Evolutionary conservation across 2,113 vertebrate genomes (phyloP).

Genomic region (Pontoporia blainvillei): DNA sequence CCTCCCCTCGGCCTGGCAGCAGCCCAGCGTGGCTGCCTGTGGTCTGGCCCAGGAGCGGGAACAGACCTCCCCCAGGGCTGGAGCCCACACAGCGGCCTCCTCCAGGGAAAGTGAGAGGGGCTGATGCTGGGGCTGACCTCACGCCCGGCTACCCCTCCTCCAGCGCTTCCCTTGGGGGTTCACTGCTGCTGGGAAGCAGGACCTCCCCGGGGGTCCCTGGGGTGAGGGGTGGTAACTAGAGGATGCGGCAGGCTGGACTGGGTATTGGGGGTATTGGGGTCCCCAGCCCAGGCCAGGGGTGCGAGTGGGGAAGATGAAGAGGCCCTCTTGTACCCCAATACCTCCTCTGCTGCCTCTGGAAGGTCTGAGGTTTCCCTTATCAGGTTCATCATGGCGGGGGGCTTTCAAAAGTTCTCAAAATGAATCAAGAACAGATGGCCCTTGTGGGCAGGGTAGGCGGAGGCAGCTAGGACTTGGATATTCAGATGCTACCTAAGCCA

Average conservation of each 20-base stretch:
- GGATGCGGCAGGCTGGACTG: not conserved
- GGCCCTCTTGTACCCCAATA: not conserved
- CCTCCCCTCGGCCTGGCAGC: slow-evolving; percentile 51
- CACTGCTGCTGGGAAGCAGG: slow-evolving; percentile 39
- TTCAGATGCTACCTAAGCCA: not conserved
- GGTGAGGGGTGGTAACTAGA: not conserved
- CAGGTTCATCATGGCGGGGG: not conserved
- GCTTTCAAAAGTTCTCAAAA: not conserved
- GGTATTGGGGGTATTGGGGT: too few relatives aligned
- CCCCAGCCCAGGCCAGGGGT: not conserved
- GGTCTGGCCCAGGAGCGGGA: slow-evolving; percentile 67
- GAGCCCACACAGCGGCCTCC: slow-evolving; percentile 57
- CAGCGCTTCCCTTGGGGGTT: not conserved
- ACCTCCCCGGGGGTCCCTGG: not conserved
- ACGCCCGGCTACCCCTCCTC: not conserved
- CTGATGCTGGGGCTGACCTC: slow-evolving; percentile 66
- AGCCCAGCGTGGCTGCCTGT: slow-evolving; percentile 64
- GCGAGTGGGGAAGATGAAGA: not conserved
- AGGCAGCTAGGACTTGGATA: not conserved
- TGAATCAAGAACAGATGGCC: not conserved
- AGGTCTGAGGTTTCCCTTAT: not conserved
- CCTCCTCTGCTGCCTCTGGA: not conserved
- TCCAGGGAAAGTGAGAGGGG: slow-evolving; percentile 52
- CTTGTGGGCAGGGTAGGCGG: not conserved
- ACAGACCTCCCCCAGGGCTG: slow-evolving; percentile 72